Conservation (phyloP, 2,888 invertebrate genomes). For the Toxonevra muliebris region DNA sequence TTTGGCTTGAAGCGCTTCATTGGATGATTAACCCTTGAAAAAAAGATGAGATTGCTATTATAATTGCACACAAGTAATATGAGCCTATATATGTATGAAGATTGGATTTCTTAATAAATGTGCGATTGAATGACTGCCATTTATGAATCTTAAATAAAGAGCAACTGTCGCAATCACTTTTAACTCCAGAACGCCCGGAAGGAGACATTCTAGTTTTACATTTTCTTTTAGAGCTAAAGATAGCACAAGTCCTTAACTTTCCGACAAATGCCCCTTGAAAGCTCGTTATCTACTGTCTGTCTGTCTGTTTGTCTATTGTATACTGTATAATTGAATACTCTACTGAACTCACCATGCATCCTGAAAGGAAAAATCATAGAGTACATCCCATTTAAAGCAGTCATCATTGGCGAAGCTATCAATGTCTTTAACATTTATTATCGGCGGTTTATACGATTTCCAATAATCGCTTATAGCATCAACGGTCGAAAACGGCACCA, state of each 20-base stretch:
- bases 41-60: too few relatives aligned
- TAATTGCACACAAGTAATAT: too few relatives aligned
- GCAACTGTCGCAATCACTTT: too few relatives aligned
- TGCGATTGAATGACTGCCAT: too few relatives aligned
- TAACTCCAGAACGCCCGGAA: too few relatives aligned
- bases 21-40: slow-evolving; percentile 83
- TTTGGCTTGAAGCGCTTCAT: slow-evolving; percentile 85
- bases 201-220: too few relatives aligned
- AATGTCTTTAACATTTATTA: slow-evolving; percentile 79
- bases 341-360: slow-evolving; percentile 80
- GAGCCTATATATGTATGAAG: too few relatives aligned
- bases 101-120: too few relatives aligned
- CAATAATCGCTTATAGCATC: slow-evolving; percentile 57
- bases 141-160: too few relatives aligned
- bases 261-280: slow-evolving; percentile 43
- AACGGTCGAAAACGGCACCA: slow-evolving; percentile 37
- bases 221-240: slow-evolving; percentile 48
- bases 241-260: slow-evolving; percentile 39
- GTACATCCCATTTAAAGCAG: slow-evolving; percentile 79
- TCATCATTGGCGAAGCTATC: slow-evolving; percentile 84
- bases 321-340: not conserved
- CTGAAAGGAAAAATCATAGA: slow-evolving; percentile 89
- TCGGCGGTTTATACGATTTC: slow-evolving; percentile 76
- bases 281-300: slow-evolving; percentile 35
- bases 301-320: not conserved